Base-by-base conservation (phyloP, 2,888 invertebrate species). In the Diogma glabrata region DNA sequence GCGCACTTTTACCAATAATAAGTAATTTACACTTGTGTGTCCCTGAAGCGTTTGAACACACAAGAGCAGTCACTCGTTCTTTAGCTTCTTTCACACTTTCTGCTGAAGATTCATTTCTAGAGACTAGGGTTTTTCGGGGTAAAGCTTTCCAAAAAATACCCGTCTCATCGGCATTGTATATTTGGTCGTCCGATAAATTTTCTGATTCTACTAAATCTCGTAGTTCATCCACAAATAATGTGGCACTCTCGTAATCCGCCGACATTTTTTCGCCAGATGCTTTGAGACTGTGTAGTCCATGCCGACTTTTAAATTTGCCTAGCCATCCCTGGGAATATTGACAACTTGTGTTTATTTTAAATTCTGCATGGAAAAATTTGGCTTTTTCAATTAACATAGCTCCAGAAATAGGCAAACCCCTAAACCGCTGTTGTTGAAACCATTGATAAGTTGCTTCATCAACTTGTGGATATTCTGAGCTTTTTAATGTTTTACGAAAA, bases 131-230 rank as follows among this genome's bases (percentile, higher is more conserved):
- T 49, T 50, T 45, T 43, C 28, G 43, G 3, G 50, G 47, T 47
- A 51, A 20, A 19, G 22, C 17, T 28, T 47, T 52, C 50, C 52
- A 52, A 47, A 52, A 52, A 14, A 48, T 26, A 5, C n/a, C 48
- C 47, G 50, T 53, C 50, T 53, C 45, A 28, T 48, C 47, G 12
- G 30, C 43, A 48, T 50, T 53, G 22, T 53, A 53, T 23, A 53
- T 48, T 48, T 53, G 52, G 3, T 47, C 40, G 14, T 28, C 22
- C 6, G n/a, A 47, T 4, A 50, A 40, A 40, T 52, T 40, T 30
- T 53, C 47, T 40, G 10, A 30, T 53, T 48, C 10, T 20, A 53
- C 43, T 19, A 47, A 14, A 30, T 48, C 19, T 22, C 14, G 19
- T 24, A 52, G 33, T 20, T 49, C 36, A 48, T 50, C 50, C 8